These are phyloP conservation scores for Eristalis arbustorum DNA, from an alignment of 2,888 invertebrate species.

Conservation along the genomic window DNA sequence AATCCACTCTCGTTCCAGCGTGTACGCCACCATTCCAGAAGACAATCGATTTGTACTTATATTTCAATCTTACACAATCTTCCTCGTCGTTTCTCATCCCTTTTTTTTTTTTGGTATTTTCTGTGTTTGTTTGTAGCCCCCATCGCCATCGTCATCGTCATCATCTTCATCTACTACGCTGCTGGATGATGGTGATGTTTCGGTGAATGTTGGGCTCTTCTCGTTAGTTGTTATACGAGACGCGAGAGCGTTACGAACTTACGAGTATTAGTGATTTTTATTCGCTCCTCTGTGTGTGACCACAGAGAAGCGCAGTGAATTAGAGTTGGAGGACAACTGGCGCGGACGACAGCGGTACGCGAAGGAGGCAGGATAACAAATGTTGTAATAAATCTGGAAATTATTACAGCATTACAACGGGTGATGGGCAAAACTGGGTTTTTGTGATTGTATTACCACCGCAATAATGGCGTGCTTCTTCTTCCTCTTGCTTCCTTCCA, in stretches of 20 bases:
- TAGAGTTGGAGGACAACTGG: slow-evolving; percentile 42
- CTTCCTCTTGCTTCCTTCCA: background rate
- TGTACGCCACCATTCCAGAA: slow-evolving; percentile 22
- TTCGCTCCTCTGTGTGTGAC: slow-evolving; percentile 25
- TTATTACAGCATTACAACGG: slow-evolving; percentile 67
- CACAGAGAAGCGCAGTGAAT: slow-evolving; percentile 46
- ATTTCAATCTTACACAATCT: slow-evolving; percentile 68
- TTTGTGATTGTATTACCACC: slow-evolving; percentile 40
- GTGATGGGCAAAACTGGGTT: slow-evolving; percentile 21
- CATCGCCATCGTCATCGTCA: background rate
- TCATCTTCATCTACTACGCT: background rate
- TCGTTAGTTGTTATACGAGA: slow-evolving; percentile 42
- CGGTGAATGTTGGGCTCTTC: slow-evolving; percentile 1
- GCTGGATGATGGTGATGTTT: background rate
- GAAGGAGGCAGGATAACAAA: slow-evolving; percentile 65
- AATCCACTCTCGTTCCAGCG: slow-evolving; percentile 22
- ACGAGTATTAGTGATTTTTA: slow-evolving; percentile 48
- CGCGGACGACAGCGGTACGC: background rate
- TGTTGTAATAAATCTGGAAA: slow-evolving; percentile 70
- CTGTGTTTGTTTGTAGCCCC: background rate
- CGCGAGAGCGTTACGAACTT: slow-evolving; percentile 20
- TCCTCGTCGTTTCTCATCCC: slow-evolving; percentile 17
- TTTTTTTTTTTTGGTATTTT: slow-evolving; percentile 4
- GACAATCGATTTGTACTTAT: slow-evolving; percentile 69
- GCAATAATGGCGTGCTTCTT: slow-evolving; percentile 31